Conservation (phyloP, 2,797 vertebrate genomes). For the Falco columbarius region DNA sequence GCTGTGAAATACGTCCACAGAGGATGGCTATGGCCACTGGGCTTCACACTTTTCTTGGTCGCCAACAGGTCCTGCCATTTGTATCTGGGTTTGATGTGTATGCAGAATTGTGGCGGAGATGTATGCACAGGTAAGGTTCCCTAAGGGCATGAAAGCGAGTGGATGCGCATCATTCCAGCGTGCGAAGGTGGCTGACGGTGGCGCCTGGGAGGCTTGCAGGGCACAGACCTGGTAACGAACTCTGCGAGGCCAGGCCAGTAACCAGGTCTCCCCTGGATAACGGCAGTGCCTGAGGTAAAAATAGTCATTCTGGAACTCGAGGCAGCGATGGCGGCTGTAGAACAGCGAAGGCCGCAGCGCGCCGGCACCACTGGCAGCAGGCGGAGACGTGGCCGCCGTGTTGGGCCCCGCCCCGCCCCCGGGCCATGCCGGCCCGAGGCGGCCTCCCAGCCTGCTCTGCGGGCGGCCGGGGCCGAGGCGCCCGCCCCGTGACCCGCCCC, state of each 20-base stretch:
- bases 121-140: fast-evolving
- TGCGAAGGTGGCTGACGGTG: fast-evolving
- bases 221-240: fast-evolving
- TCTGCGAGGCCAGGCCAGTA: fast-evolving
- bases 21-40: not conserved
- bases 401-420: not conserved
- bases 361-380: fast-evolving
- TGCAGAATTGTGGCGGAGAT: too few relatives aligned
- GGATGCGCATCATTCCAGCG: fast-evolving
- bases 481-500: too few relatives aligned
- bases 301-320: not conserved
- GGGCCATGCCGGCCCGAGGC: too few relatives aligned
- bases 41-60: not conserved
- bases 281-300: not conserved
- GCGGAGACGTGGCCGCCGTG: not conserved
- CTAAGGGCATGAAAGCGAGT: too few relatives aligned
- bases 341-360: not conserved
- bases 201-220: too few relatives aligned
- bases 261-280: not conserved
- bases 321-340: fast-evolving
- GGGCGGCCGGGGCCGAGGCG: too few relatives aligned
- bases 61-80: not conserved
- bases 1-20: not conserved
- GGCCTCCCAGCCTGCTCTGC: too few relatives aligned
- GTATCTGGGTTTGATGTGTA: not conserved